A percentile compares a stretch with the other conserved stretches of the same genome.
Conservation (phyloP, 2,888 invertebrate species). For the Ormyrus pomaceus region DNA sequence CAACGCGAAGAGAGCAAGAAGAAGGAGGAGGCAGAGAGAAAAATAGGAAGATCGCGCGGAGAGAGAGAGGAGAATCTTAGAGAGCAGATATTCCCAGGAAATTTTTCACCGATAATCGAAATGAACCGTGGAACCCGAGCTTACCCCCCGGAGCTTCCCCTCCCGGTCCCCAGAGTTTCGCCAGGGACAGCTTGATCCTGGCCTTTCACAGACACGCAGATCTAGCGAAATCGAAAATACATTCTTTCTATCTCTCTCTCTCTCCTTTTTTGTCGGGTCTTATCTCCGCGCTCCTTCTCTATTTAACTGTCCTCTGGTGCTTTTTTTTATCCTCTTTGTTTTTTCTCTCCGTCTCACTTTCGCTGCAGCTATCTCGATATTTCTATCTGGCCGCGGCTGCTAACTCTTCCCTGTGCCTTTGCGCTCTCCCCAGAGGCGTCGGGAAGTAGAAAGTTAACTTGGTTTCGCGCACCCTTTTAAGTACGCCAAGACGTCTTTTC, state of each 20-base stretch:
- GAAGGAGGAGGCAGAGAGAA: neutral
- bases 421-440: constrained; percentile 3
- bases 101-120: constrained; percentile 41
- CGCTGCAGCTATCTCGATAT: constrained; percentile 31
- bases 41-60: constrained; percentile 10
- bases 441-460: constrained; percentile 50
- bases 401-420: constrained; percentile 19
- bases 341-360: constrained; percentile 12
- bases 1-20: too few relatives aligned
- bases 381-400: constrained; percentile 25
- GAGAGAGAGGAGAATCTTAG: constrained; percentile 7
- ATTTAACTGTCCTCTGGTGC: neutral
- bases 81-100: neutral
- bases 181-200: constrained; percentile 37
- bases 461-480: constrained; percentile 40
- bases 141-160: neutral
- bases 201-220: neutral
- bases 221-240: constrained; percentile 30
- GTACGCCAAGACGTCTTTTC: constrained; percentile 29
- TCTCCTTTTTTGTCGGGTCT: neutral
- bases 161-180: constrained; percentile 10
- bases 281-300: too few relatives aligned
- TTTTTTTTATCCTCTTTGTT: neutral
- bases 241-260: too few relatives aligned
- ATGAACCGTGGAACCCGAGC: too few relatives aligned